Evolutionary conservation across 2,888 invertebrate genomes (phyloP).

Genomic region (Muschampia plurimacula): DNA sequence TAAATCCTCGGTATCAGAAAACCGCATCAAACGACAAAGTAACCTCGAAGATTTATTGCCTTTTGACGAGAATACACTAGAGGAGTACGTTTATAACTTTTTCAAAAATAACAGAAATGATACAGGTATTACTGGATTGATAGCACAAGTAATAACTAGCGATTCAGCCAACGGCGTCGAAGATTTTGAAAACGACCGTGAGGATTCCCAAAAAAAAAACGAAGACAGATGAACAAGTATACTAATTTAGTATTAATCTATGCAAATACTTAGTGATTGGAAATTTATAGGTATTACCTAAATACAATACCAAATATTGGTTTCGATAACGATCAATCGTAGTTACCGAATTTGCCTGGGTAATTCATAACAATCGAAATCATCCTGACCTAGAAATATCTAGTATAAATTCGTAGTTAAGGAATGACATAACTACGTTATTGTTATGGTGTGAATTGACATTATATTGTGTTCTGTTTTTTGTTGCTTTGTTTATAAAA

Average conservation of each 20-base stretch:
- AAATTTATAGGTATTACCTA: conserved; percentile 51
- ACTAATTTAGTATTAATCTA: conserved; percentile 17
- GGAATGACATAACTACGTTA: no score
- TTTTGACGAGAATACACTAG: conserved; percentile 74
- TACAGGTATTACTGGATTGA: conserved; percentile 69
- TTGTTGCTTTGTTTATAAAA: no score
- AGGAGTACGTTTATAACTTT: conserved; percentile 73
- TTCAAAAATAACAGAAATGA: conserved; percentile 72
- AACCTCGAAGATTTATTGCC: conserved; percentile 75
- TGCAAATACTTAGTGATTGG: conserved; percentile 38
- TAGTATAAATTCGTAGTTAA: no score
- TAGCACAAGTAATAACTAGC: conserved; percentile 73
- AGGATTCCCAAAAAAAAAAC: conserved; percentile 21
- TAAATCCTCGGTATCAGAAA: conserved; percentile 47
- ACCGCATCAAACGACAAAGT: conserved; percentile 68
- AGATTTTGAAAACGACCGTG: conserved; percentile 47
- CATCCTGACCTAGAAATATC: background rate
- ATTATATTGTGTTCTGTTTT: no score
- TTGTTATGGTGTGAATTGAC: no score
- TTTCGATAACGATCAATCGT: conserved; percentile 54
- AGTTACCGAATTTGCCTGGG: conserved; percentile 55
- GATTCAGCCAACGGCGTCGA: conserved; percentile 64
- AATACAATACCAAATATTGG: conserved; percentile 61
- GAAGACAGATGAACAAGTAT: conserved; percentile 59
- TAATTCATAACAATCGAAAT: conserved; percentile 25